Evolutionary conservation across 2,888 invertebrate genomes (phyloP).

Genomic region (Brachynemurus nebulosus): DNA sequence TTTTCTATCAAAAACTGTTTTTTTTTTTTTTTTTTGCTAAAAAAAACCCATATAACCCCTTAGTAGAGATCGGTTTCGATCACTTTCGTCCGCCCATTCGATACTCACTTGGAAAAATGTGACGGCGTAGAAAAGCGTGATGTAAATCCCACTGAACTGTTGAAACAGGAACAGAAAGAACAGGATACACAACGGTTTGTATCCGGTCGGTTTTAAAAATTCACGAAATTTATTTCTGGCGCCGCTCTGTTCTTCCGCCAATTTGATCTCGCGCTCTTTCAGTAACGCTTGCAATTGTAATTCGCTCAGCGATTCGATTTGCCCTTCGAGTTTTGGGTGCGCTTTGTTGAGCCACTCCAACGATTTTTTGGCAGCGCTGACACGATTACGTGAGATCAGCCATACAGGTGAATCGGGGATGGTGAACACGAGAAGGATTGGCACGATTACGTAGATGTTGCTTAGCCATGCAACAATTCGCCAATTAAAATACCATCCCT

Average conservation of each 20-base stretch:
- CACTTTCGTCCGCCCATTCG: too few species aligned
- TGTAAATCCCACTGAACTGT: constrained; percentile 46
- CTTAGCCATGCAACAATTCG: constrained; percentile 40
- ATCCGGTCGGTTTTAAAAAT: constrained; percentile 40
- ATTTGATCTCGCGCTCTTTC: constrained; percentile 37
- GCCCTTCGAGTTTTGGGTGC: constrained; percentile 26
- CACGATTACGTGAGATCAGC: constrained; percentile 39
- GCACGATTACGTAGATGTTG: constrained; percentile 37
- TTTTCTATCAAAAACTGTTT: too few species aligned
- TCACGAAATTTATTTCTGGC: constrained; percentile 30
- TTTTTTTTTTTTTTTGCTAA: too few species aligned
- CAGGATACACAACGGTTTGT: constrained; percentile 41
- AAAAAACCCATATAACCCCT: too few species aligned
- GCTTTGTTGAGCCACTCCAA: constrained; percentile 35
- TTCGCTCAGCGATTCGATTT: constrained; percentile 35
- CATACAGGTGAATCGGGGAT: constrained; percentile 46
- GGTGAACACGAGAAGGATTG: constrained; percentile 34
- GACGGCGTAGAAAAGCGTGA: constrained; percentile 45
- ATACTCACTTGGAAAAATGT: constrained; percentile 38
- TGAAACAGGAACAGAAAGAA: constrained; percentile 42
- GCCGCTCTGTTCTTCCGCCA: constrained; percentile 29
- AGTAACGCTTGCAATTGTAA: constrained; percentile 36
- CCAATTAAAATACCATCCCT: constrained; percentile 41
- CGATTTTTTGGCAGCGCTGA: constrained; percentile 38
- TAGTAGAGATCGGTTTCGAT: too few species aligned